Percentiles rank a stretch among this genome's conserved stretches.
These are phyloP conservation scores for Nematostella vectensis DNA, from an alignment of 92 coral and sea anemone species.

Conservation along the genomic window DNA sequence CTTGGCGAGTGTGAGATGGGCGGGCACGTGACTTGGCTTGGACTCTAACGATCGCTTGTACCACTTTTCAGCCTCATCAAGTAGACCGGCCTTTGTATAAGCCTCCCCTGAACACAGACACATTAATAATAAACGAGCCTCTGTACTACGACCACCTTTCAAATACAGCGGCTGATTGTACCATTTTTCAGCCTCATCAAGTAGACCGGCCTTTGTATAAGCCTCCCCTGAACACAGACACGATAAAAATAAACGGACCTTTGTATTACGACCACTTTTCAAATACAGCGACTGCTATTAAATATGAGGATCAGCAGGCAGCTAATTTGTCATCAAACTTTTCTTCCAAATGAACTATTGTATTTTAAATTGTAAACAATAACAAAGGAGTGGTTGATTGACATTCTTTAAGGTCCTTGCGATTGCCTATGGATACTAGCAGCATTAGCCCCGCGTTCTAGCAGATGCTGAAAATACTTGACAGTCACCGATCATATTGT, in stretches of 20 bases:
- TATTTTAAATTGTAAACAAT: too few species aligned
- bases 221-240: conserved; percentile 68
- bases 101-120: conserved; percentile 74
- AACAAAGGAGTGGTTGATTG: too few species aligned
- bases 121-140: neutral
- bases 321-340: too few species aligned
- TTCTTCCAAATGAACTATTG: too few species aligned
- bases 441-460: too few species aligned
- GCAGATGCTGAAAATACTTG: too few species aligned
- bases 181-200: conserved; percentile 77
- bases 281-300: neutral
- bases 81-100: conserved; percentile 45
- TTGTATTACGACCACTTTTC: neutral
- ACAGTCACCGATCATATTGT: conserved; percentile 73
- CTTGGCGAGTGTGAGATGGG: conserved; percentile 76
- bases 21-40: conserved; percentile 89
- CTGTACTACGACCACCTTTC: conserved; percentile 48
- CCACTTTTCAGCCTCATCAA: conserved; percentile 77
- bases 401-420: too few species aligned
- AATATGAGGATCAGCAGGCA: too few species aligned
- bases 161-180: conserved; percentile 66
- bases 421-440: too few species aligned
- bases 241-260: too few species aligned
- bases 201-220: conserved; percentile 45
- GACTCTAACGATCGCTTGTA: conserved; percentile 67